Conservation (phyloP, 2,888 invertebrate species). For the Lagria hirta region DNA sequence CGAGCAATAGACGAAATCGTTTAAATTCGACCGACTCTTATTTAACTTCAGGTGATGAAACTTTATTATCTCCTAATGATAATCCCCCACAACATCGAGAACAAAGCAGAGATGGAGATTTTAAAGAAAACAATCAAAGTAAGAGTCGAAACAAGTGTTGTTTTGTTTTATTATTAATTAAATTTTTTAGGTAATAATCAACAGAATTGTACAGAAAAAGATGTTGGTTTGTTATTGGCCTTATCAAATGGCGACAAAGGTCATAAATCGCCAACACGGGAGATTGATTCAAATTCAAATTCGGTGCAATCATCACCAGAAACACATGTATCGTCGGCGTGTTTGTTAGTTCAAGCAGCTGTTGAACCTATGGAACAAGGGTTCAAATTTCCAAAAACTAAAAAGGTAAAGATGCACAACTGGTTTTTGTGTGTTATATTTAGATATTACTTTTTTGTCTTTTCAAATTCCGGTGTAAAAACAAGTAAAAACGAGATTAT, state of each 20-base stretch:
- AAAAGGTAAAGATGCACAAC: conserved; percentile 66
- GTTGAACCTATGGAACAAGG: conserved; percentile 79
- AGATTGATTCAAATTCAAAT: conserved; percentile 55
- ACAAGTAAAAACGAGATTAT: no score
- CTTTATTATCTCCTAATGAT: conserved; percentile 61
- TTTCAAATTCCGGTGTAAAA: no score
- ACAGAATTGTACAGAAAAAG: conserved; percentile 48
- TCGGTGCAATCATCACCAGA: conserved; percentile 61
- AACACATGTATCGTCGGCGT: conserved; percentile 73
- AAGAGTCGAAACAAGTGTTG: conserved; percentile 5
- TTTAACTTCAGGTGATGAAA: conserved; percentile 73
- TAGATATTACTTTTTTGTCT: no score
- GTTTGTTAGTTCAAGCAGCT: conserved; percentile 79
- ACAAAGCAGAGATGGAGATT: conserved; percentile 30
- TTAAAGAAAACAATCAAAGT: conserved; percentile 17
- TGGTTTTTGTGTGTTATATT: no score
- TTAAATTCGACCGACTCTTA: conserved; percentile 78
- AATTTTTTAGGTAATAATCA: conserved; percentile 28
- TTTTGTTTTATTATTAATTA: conserved; percentile 1
- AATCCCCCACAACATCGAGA: conserved; percentile 37
- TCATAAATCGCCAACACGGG: conserved; percentile 39
- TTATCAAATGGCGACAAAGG: conserved; percentile 55
- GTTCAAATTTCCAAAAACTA: conserved; percentile 91
- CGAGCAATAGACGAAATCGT: conserved; percentile 63
- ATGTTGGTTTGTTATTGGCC: conserved; percentile 62